These are phyloP conservation scores for Brachyptera risi DNA, from an alignment of 2,888 invertebrate genomes.

Conservation along the genomic window DNA sequence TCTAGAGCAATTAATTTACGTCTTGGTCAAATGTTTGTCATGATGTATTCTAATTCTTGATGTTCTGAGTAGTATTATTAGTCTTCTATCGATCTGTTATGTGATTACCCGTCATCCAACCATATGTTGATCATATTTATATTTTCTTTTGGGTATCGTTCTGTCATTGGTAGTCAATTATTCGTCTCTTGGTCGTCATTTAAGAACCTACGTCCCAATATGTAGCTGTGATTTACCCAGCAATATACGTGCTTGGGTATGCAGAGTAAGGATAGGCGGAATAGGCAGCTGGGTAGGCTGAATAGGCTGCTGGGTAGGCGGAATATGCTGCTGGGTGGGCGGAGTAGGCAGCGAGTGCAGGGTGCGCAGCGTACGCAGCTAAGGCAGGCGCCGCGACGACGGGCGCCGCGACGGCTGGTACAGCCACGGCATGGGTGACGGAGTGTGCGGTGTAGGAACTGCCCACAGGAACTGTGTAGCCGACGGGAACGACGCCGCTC, in stretches of 20 bases:
- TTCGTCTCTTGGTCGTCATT: too few relatives aligned
- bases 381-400: conserved; percentile 45
- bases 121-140: too few relatives aligned
- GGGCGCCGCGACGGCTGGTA: conserved; percentile 42
- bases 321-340: conserved; percentile 6
- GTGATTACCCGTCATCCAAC: too few relatives aligned
- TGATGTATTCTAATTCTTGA: too few relatives aligned
- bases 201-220: too few relatives aligned
- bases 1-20: too few relatives aligned
- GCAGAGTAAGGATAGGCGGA: neutral
- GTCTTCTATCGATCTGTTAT: too few relatives aligned
- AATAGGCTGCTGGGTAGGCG: neutral
- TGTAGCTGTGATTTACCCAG: neutral
- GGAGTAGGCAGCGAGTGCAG: conserved; percentile 41
- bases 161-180: too few relatives aligned
- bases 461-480: conserved; percentile 24
- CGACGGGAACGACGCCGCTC: conserved; percentile 13
- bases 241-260: neutral
- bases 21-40: too few relatives aligned
- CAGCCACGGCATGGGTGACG: conserved; percentile 34
- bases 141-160: too few relatives aligned
- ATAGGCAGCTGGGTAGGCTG: conserved; percentile 2
- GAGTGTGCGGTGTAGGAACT: conserved; percentile 27
- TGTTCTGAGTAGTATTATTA: too few relatives aligned
- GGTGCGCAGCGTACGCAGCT: conserved; percentile 44